A percentile compares a stretch with the other conserved stretches of the same genome.
phyloP scores from a whole-genome alignment of 2,113 vertebrate species.

The Perognathus longimembris region DNA sequence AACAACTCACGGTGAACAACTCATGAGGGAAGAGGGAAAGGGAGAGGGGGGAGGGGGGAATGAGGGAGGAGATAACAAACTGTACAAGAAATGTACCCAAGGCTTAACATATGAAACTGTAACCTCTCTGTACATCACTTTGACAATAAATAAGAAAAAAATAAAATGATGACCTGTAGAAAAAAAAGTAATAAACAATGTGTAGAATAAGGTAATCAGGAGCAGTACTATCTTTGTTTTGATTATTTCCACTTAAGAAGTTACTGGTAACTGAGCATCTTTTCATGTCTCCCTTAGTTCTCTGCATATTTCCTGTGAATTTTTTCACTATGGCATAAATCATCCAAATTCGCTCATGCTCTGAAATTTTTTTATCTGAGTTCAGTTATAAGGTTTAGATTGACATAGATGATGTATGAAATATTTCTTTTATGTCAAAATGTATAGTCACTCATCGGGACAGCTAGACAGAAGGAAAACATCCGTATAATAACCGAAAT shows the following conservation, averaged over 20 bases:
- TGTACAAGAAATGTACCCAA: no score
- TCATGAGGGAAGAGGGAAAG: no score
- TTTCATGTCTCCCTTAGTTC: rapidly evolving
- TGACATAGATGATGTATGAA: background rate
- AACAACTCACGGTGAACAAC: no score
- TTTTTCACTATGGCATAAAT: background rate
- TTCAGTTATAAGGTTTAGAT: background rate
- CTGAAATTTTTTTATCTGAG: background rate
- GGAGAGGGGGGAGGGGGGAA: no score
- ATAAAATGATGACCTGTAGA: no score
- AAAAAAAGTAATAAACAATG: no score
- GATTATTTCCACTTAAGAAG: background rate
- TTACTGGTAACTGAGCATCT: background rate
- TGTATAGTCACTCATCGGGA: constrained; percentile 35
- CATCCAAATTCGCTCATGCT: background rate
- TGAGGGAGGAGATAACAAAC: no score
- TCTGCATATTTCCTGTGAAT: background rate
- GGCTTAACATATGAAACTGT: no score
- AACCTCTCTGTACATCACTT: no score
- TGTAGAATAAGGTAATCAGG: background rate
- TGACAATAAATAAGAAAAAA: no score
- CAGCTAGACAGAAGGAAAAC: background rate
- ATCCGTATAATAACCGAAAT: background rate
- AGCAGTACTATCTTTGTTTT: background rate
- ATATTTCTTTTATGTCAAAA: constrained; percentile 13